These are phyloP conservation scores for Pristionchus fissidentatus DNA, from an alignment of 2,888 invertebrate genomes.

Conservation along the genomic window DNA sequence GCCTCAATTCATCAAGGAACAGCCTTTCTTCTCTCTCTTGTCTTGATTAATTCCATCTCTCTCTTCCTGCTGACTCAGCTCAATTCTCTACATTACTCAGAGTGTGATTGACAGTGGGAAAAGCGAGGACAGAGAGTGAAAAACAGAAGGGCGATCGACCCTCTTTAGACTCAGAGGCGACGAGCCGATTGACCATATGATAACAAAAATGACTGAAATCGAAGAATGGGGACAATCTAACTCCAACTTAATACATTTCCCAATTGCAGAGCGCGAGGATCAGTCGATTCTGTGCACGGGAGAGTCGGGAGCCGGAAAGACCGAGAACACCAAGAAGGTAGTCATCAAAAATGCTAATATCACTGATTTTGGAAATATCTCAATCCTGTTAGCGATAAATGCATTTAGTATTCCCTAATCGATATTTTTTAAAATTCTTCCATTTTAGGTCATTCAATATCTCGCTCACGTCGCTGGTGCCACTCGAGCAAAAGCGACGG, in stretches of 20 bases:
- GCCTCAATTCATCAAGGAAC: conserved; percentile 17
- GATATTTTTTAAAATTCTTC: too few relatives aligned
- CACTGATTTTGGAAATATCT: too few relatives aligned
- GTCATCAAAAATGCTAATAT: too few relatives aligned
- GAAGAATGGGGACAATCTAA: too few relatives aligned
- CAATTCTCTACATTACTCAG: conserved; percentile 26
- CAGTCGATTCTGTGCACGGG: conserved; percentile 92
- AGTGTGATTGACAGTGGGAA: conserved; percentile 35
- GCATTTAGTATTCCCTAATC: too few relatives aligned
- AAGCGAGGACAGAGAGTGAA: conserved; percentile 26
- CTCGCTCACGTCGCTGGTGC: conserved; percentile 99
- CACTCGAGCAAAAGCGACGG: conserved; percentile 58
- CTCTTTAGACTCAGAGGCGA: not conserved
- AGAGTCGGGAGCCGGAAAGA: conserved; percentile 99
- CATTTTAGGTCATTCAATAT: conserved; percentile 86
- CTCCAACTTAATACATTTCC: not conserved
- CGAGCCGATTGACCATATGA: not conserved
- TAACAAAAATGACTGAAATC: too few relatives aligned
- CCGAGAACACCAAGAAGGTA: conserved; percentile 99
- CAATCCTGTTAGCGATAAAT: too few relatives aligned
- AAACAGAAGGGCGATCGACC: not conserved
- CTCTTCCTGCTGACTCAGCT: conserved; percentile 27
- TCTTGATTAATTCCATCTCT: conserved; percentile 34
- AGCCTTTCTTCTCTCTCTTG: not conserved
- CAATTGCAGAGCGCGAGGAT: conserved; percentile 92